Evolutionary conservation across 2,888 invertebrate genomes (phyloP), one percentile per base, ranked within the genome.

Genomic region (Parelbella ahira): DNA sequence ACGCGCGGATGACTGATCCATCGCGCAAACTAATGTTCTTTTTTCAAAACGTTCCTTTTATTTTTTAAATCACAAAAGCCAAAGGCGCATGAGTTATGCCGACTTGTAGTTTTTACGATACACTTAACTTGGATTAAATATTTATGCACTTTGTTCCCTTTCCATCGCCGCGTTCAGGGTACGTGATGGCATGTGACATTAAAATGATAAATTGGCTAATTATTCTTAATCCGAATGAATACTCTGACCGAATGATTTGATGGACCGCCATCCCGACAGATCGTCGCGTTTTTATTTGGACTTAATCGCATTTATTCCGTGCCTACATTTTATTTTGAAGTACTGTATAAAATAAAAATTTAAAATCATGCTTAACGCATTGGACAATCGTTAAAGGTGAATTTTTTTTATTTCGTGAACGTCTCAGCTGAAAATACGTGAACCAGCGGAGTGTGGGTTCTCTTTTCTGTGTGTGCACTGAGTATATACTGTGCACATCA

Each of bases 181-280:
- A 82, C 86, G 87, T 86, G 87, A 80, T 76, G 87, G 84, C 83
- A 84, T 86, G 84, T 83, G 83, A 84, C 86, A 83, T 86, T 83
- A 82, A 86, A 86, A 86, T 86, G 86, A 87, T 76, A 82, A 84
- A 87, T 87, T 75, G 75, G 74, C 77, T 86, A 86, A 87, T 87
- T 87, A 84, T 83, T 86, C 83, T 83, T 80, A 72, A 83, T 82
- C 83, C 78, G 72, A 48, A 56, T 74, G 76, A 80, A 77, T 69
- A 73, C 70, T 74, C 76, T 78, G 79, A 81, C 76, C 67, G 60
- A 49, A 37, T 43, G 48, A 50, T 52, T 54, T 68, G 73, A 62
- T 75, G 77, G 60, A 46, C 65, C 70, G 77, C 72, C 78, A 68
- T 61, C 71, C 51, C 54, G 63, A 57, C 56, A 54, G 5, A 12